Percentiles rank a stretch among this genome's conserved stretches.
These are phyloP conservation scores for Cyclura pinguis DNA, from an alignment of 2,797 vertebrate species.

Conservation along the genomic window DNA sequence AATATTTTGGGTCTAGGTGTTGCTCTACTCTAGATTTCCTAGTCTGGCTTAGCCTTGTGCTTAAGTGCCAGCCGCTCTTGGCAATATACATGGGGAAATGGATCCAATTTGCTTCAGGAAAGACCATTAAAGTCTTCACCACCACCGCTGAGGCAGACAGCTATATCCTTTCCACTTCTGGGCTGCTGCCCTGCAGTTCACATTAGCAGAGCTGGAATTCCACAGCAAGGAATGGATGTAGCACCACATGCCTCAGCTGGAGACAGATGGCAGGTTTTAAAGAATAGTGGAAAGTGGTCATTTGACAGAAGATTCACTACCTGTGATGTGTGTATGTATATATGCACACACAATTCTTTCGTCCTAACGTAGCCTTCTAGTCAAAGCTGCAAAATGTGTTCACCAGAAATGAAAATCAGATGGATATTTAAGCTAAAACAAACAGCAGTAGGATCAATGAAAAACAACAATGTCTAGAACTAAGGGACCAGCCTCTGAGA, in stretches of 20 bases:
- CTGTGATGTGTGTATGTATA: neutral
- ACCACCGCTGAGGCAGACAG: neutral
- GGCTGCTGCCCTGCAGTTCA: neutral
- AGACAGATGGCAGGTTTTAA: neutral
- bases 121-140: neutral
- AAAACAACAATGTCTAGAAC: too few relatives aligned
- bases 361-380: too few relatives aligned
- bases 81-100: neutral
- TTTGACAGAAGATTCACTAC: neutral
- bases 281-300: neutral
- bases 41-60: neutral
- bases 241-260: neutral
- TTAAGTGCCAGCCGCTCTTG: neutral
- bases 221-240: neutral
- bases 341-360: too few relatives aligned
- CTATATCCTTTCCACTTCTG: neutral
- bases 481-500: too few relatives aligned
- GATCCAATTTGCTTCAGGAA: slow-evolving; percentile 1
- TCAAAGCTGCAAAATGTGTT: too few relatives aligned
- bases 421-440: too few relatives aligned
- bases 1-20: neutral
- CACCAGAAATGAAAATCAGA: too few relatives aligned
- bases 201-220: neutral
- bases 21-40: neutral
- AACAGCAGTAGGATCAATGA: too few relatives aligned